These are phyloP conservation scores for Drosophila testacea DNA, from an alignment of 2,888 invertebrate genomes.

Conservation along the genomic window DNA sequence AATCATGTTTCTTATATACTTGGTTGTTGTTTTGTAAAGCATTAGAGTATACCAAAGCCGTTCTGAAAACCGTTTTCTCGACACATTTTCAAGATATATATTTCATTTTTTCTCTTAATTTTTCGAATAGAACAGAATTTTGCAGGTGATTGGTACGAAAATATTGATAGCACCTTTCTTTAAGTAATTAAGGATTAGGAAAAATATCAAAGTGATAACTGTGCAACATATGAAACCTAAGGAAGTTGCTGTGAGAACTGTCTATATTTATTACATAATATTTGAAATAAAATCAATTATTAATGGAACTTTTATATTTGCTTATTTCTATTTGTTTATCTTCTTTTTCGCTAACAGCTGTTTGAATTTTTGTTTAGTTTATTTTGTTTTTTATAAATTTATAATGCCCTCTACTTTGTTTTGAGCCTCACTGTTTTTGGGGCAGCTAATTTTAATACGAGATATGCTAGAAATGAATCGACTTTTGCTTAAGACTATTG, in stretches of 20 bases:
- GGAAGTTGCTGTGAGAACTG: conserved; percentile 31
- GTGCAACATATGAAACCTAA: conserved; percentile 55
- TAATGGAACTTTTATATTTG: conserved; percentile 12
- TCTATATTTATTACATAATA: conserved; percentile 20
- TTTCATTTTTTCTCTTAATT: conserved; percentile 4
- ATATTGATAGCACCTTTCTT: conserved; percentile 74
- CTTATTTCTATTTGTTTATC: conserved; percentile 24
- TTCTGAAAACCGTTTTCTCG: conserved; percentile 67
- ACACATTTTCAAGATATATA: conserved; percentile 31
- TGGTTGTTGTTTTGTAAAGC: conserved; percentile 82
- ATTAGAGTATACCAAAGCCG: conserved; percentile 86
- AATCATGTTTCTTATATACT: conserved; percentile 9
- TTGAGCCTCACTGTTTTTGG: conserved; percentile 43
- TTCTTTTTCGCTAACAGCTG: conserved; percentile 28
- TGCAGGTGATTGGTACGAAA: conserved; percentile 51
- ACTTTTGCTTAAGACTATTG: conserved; percentile 42
- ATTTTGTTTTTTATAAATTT: background rate
- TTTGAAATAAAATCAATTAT: conserved; percentile 2
- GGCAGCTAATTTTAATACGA: conserved; percentile 43
- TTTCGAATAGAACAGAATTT: conserved; percentile 25
- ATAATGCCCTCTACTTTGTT: conserved; percentile 39
- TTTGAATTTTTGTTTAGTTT: conserved; percentile 16
- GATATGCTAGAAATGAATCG: conserved; percentile 59
- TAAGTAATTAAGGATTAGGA: conserved; percentile 18
- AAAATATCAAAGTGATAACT: conserved; percentile 27